Percentiles rank a stretch among this genome's conserved stretches.
phyloP scores from a whole-genome alignment of 2,797 vertebrate genomes.

The Perodicticus potto region DNA sequence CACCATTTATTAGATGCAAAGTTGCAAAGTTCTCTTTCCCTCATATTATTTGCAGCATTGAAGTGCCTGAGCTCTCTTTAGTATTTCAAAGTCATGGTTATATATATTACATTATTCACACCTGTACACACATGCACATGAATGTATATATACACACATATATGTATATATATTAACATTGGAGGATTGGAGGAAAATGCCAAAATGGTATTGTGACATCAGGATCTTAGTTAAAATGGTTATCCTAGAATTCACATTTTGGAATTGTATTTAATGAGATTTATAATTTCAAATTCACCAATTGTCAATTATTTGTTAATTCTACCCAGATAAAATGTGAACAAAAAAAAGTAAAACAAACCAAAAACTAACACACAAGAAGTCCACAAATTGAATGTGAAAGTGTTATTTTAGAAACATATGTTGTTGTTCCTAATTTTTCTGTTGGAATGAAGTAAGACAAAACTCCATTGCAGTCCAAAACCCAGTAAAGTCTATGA shows the following conservation, averaged over 20 bases:
- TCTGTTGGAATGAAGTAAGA: rapidly evolving
- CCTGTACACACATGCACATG: not conserved
- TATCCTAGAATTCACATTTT: not conserved
- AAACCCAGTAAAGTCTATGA: not conserved
- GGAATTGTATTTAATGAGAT: not conserved
- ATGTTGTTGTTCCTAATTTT: not conserved
- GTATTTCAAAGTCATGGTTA: not conserved
- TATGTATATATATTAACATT: not conserved
- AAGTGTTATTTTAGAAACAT: not conserved
- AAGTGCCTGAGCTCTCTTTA: not conserved
- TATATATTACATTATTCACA: not conserved
- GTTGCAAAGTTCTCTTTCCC: not conserved
- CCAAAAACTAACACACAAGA: not conserved
- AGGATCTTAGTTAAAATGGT: not conserved
- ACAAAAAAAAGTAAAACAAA: not conserved
- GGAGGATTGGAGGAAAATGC: not conserved
- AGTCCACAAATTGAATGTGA: rapidly evolving
- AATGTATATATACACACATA: not conserved
- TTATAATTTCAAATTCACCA: not conserved
- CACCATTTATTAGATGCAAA: not conserved
- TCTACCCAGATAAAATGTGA: not conserved
- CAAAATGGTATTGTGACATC: not conserved
- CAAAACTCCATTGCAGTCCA: not conserved
- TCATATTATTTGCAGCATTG: not conserved
- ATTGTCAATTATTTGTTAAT: not conserved